Evolutionary conservation across 2,888 invertebrate genomes (phyloP).

Genomic region (Hemicrepidius hirtus): DNA sequence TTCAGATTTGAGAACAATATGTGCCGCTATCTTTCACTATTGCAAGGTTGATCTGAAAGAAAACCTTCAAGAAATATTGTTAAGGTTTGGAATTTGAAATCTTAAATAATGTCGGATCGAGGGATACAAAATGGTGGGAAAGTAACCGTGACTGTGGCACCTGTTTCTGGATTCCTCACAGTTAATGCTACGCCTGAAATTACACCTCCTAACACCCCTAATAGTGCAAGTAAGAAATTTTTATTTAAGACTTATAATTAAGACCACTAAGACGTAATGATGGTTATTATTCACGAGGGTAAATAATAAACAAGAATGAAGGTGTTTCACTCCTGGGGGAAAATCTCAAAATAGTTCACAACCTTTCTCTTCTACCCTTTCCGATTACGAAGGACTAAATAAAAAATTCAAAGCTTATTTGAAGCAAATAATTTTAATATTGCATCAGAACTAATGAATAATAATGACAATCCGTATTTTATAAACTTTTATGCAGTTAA

Average conservation of each 20-base stretch:
- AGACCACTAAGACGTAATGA: no score
- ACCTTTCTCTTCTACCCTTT: no score
- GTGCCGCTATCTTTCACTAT: not conserved
- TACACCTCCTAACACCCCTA: slow-evolving; percentile 27
- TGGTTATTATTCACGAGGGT: no score
- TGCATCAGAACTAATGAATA: not conserved
- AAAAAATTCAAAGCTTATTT: not conserved
- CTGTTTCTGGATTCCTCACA: slow-evolving; percentile 30
- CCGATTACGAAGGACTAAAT: no score
- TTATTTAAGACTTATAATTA: no score
- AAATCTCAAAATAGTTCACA: no score
- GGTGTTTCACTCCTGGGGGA: no score
- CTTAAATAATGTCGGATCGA: slow-evolving; percentile 49
- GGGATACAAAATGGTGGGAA: slow-evolving; percentile 52
- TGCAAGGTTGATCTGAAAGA: not conserved
- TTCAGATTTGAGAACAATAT: slow-evolving; percentile 13
- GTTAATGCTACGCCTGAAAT: slow-evolving; percentile 9
- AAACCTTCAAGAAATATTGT: not conserved
- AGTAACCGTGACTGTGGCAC: slow-evolving; percentile 55
- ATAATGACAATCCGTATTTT: not conserved
- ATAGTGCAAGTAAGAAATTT: slow-evolving; percentile 6
- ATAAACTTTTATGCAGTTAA: no score
- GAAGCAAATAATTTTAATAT: not conserved
- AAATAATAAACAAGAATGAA: no score
- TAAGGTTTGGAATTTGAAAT: slow-evolving; percentile 1